phyloP scores from a whole-genome alignment of 2,888 invertebrate genomes.

The Diaprepes abbreviatus region DNA sequence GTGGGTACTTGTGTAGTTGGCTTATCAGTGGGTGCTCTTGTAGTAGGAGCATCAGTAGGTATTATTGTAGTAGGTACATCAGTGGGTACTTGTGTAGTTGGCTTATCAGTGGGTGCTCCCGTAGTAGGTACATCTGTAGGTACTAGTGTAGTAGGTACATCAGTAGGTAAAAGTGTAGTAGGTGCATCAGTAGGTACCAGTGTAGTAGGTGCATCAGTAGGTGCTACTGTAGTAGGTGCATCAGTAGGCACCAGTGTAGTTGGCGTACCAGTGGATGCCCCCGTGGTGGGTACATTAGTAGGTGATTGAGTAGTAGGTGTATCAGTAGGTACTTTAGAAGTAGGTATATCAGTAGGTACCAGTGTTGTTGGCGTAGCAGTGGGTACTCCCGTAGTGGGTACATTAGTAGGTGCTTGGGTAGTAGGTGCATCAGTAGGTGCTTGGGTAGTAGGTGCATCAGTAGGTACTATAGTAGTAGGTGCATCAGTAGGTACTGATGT shows the following conservation, averaged over 20 bases:
- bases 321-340: neutral
- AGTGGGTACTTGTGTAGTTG: neutral
- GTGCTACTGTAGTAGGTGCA: neutral
- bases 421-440: too few species aligned
- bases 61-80: neutral
- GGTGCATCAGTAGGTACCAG: too few species aligned
- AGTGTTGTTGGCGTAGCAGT: neutral
- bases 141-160: too few species aligned
- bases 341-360: neutral
- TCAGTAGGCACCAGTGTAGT: neutral
- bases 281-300: too few species aligned
- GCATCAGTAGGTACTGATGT: neutral
- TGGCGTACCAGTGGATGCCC: neutral
- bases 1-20: too few species aligned
- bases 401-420: too few species aligned
- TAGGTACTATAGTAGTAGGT: neutral
- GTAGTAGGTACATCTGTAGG: too few species aligned
- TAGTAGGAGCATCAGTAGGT: neutral
- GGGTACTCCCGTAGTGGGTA: too few species aligned
- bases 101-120: too few species aligned
- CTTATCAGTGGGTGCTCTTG: neutral
- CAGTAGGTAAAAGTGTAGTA: too few species aligned
- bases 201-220: neutral
- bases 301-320: neutral
- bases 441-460: neutral